Evolutionary conservation across 2,888 invertebrate genomes (phyloP), one percentile per base, ranked within the genome.

Genomic region (Erebia palarica): DNA sequence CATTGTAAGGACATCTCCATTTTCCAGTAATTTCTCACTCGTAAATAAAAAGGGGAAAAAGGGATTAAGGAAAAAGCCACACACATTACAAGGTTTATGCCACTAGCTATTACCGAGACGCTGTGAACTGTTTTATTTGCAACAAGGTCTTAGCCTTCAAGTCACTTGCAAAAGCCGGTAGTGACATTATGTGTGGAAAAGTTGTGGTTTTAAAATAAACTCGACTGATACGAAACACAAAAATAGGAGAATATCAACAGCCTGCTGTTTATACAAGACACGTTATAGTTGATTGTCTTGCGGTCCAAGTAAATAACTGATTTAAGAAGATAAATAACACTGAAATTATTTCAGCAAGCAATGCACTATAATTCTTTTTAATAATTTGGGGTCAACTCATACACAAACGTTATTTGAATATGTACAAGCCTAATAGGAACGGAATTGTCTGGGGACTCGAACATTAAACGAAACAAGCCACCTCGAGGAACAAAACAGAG

Each of bases 91-190:
- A 21, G 55, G 66, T 69, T 69, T 69, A 66, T 61, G 65, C 57
- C 49, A 72, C 65, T 65, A 49, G 65, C 61, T 61, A 60, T 68
- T 68, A 70, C 70, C 47, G 59, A 42, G 55, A 60, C 61, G 51
- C 67, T 42, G 65, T 60, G 59, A 53, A 70, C 59, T 63, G 65
- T 64, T 70, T 70, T 61, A 73, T 68, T 70, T 68, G 53, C 65
- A 70, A 36, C 68, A 68, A 73, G 68, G 64, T 70, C 68, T 73
- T 68, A 73, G 70, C 70, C 70, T 73, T 68, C 67, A 55, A 68
- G 65, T 64, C 65, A 70, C 70, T 61, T 60, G 65, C 72, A 69
- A 61, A 69, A 66, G 55, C 66, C 69, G 66, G 66, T 66, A 69
- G 57, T 72, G 57, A 66, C 61, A 66, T 69, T 72, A 69, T 44